Conservation (phyloP, 2,113 vertebrate species). For the Furnarius figulus region DNA sequence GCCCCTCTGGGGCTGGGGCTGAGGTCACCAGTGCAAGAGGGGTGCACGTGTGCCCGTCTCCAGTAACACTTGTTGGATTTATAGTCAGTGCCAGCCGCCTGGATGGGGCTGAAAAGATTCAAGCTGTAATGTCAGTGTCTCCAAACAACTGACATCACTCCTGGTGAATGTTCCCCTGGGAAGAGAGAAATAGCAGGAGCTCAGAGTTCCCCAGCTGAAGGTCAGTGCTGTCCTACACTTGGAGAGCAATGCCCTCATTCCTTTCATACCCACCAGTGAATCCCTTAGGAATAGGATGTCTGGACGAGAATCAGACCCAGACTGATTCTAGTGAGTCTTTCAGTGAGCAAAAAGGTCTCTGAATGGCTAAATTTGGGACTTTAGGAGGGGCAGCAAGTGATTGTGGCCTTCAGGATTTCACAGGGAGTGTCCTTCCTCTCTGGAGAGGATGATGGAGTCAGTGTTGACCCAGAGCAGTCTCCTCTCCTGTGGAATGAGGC, state of each 20-base stretch:
- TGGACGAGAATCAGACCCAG: background rate
- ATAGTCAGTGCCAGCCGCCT: background rate
- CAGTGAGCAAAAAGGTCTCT: background rate
- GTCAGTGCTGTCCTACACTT: background rate
- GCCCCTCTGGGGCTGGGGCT: background rate
- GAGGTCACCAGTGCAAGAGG: background rate
- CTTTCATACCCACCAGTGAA: background rate
- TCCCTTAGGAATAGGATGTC: background rate
- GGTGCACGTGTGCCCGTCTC: background rate
- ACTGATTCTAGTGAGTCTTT: background rate
- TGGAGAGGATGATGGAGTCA: accelerated
- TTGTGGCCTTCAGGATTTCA: background rate
- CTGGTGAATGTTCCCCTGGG: background rate
- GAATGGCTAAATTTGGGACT: background rate
- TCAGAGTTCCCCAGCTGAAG: background rate
- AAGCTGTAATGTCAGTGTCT: background rate
- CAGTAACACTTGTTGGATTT: background rate
- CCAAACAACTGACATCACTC: slow-evolving; percentile 18
- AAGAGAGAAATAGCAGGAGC: background rate
- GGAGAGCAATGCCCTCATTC: background rate
- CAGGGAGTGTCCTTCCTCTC: background rate
- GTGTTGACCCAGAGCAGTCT: background rate
- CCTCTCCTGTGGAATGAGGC: background rate
- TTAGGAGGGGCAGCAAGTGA: background rate
- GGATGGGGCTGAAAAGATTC: slow-evolving; percentile 2